Conservation (phyloP, 2,797 vertebrate genomes). For the Triplophysa yarkandensis region DNA sequence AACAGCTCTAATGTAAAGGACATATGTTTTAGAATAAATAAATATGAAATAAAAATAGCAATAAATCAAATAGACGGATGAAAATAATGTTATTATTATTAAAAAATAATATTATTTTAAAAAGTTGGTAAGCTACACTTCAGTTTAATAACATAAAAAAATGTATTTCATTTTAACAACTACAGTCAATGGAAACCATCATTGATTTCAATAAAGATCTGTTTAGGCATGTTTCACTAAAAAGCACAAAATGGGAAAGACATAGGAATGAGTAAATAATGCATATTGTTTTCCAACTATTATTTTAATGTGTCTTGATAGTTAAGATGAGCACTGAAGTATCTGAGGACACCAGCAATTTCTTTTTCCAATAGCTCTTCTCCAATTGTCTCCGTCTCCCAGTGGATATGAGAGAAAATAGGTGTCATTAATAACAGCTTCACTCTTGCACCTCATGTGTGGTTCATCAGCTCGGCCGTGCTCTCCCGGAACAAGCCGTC, state of each 20-base stretch:
- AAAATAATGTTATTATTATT: too few species aligned
- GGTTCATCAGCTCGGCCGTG: constrained; percentile 74
- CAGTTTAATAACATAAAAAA: background rate
- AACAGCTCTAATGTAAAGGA: too few species aligned
- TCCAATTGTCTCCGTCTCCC: constrained; percentile 48
- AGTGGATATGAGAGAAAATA: constrained; percentile 75
- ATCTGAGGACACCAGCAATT: background rate
- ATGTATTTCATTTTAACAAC: background rate
- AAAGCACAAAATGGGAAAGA: background rate
- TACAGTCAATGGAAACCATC: background rate
- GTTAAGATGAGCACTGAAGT: background rate
- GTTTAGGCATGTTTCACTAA: background rate
- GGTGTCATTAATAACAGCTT: constrained; percentile 86
- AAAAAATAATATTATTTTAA: too few species aligned
- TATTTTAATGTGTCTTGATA: constrained; percentile 11
- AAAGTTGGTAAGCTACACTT: too few species aligned
- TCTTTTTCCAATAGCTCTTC: constrained; percentile 3
- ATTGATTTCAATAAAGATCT: background rate
- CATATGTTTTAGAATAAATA: too few species aligned
- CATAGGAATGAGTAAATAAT: background rate
- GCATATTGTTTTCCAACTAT: background rate
- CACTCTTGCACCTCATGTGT: constrained; percentile 71
- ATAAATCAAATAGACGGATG: too few species aligned
- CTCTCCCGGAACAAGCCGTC: constrained; percentile 75
- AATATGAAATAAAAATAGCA: too few species aligned